Percentiles rank a stretch among this genome's conserved stretches.
Conservation (phyloP, 2,113 vertebrate species). For the Meles meles region DNA sequence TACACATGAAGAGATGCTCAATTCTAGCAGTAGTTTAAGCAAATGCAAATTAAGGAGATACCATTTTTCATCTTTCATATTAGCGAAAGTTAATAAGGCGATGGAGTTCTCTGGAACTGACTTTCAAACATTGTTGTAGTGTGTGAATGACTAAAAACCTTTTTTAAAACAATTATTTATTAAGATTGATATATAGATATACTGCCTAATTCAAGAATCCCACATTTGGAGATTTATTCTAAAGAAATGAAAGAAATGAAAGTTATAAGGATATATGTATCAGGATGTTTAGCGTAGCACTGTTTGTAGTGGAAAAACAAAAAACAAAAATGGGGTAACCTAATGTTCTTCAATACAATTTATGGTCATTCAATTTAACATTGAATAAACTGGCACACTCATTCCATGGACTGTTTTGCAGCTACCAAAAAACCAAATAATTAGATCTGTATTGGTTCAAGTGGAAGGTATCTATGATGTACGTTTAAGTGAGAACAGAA, state of each 20-base stretch:
- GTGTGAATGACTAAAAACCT: not conserved
- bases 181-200: not conserved
- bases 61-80: not conserved
- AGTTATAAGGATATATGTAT: not conserved
- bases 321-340: not conserved
- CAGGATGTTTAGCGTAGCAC: not conserved
- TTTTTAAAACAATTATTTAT: not conserved
- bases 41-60: not conserved
- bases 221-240: not conserved
- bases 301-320: not conserved
- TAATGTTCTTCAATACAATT: not conserved
- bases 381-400: not conserved
- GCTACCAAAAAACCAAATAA: not conserved
- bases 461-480: not conserved
- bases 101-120: not conserved
- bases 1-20: not conserved
- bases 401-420: not conserved
- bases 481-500: not conserved
- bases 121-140: not conserved
- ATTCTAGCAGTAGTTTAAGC: not conserved
- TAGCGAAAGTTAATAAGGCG: constrained; percentile 13
- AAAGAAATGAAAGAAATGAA: not conserved
- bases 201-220: not conserved
- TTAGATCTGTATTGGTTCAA: not conserved
- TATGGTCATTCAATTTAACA: not conserved